phyloP scores from a whole-genome alignment of 2,113 vertebrate genomes.

The Mionectes macconnelli region DNA sequence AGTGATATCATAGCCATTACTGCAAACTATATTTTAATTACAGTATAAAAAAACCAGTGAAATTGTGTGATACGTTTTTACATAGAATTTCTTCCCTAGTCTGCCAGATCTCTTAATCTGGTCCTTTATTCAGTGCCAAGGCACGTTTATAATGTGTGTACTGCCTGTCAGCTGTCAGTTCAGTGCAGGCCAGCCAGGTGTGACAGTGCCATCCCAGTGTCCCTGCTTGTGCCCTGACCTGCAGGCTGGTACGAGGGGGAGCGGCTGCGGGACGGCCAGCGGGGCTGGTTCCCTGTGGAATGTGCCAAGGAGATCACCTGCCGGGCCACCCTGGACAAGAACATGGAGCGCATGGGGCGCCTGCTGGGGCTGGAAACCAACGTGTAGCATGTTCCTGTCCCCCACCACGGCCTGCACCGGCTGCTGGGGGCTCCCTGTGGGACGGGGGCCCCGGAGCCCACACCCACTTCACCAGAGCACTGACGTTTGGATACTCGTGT shows the following conservation, averaged over 20 bases:
- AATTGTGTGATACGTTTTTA: neutral
- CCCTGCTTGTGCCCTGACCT: neutral
- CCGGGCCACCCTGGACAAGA: constrained; percentile 88
- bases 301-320: constrained; percentile 91
- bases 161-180: accelerated
- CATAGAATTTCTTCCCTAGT: neutral
- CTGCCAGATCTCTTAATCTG: neutral
- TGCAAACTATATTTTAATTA: neutral
- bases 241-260: constrained; percentile 95
- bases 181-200: neutral
- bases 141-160: accelerated
- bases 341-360: constrained; percentile 95
- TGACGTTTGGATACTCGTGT: accelerated
- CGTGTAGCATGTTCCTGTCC: constrained; percentile 66
- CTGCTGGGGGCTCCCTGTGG: accelerated
- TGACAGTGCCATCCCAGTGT: neutral
- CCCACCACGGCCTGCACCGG: constrained; percentile 14
- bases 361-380: constrained; percentile 93
- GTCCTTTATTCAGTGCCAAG: accelerated
- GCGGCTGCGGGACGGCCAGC: constrained; percentile 87
- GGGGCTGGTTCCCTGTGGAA: constrained; percentile 92
- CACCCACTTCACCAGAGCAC: neutral
- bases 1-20: accelerated
- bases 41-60: accelerated
- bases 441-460: neutral